Evolutionary conservation across 2,888 invertebrate genomes (phyloP), one percentile per base, ranked within the genome.

Genomic region (Tachina fera): DNA sequence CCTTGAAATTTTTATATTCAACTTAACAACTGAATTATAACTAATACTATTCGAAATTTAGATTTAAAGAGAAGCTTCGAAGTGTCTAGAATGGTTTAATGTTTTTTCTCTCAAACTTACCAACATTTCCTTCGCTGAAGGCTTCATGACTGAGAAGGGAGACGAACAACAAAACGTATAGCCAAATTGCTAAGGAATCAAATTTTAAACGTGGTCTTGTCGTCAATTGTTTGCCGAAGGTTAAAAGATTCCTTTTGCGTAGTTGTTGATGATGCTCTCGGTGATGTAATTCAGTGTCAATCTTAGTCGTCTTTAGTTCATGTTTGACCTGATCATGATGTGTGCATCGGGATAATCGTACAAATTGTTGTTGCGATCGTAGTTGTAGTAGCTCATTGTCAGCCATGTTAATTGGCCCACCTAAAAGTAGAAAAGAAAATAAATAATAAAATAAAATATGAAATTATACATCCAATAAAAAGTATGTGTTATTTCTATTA

Each of bases 341-440:
- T 63, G 43, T 39, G 56, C 56, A 43, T 72, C 45, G 76, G 61
- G 76, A 49, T 72, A 58, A 47, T 74, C 56, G 81, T 16, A 84
- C 85, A 9, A 82, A 81, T 72, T 87, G 82, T 72, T 87, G 85
- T 90, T 89, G 90, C 86, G 89, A 88, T 89, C 87, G 88, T 90
- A 89, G 89, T 87, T 89, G 88, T 88, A 88, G 90, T 90, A 91
- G 90, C 89, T 88, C 92, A 92, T 92, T 90, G 91, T 91, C 91
- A 92, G 92, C 92, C 92, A 92, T 92, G 92, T 91, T 92, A 92
- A 91, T 89, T 89, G 92, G 90, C 91, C 91, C 91, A 91, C 91
- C 91, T 91, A 79, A n/a, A 83, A 67, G 1, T 60, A 10, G 0
- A 72, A 9, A n/a, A n/a, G n/a, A n/a, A n/a, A n/a, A n/a, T n/a